These are phyloP conservation scores for Capreolus pygargus DNA, from an alignment of 2,113 vertebrate genomes.

Conservation along the genomic window DNA sequence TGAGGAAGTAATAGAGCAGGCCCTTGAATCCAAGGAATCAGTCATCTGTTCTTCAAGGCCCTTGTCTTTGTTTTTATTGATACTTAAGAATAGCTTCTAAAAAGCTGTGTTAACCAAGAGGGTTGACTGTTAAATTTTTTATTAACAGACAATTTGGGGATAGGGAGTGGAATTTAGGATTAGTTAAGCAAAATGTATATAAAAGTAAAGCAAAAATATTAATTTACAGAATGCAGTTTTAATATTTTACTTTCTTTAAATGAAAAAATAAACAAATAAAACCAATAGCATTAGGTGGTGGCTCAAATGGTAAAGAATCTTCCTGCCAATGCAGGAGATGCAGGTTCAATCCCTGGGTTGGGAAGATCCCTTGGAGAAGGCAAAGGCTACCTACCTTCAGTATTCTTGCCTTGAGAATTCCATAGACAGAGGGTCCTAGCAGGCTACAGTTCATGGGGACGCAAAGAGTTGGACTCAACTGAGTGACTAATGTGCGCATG, in stretches of 20 bases:
- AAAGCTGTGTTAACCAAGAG: background rate
- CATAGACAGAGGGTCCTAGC: background rate
- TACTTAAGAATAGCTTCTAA: background rate
- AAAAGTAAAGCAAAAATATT: background rate
- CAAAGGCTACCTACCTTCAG: background rate
- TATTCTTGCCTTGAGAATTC: background rate
- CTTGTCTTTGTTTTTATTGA: background rate
- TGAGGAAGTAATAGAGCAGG: background rate
- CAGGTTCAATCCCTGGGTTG: background rate
- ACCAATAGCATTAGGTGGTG: background rate
- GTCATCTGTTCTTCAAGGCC: background rate
- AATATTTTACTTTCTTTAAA: background rate
- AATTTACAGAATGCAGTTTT: background rate
- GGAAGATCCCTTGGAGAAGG: background rate
- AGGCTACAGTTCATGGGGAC: background rate
- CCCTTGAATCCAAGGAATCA: background rate
- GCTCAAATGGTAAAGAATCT: background rate
- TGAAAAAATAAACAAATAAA: background rate
- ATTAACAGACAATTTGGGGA: background rate
- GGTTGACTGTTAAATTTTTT: background rate
- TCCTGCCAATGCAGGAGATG: background rate
- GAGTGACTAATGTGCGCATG: accelerated
- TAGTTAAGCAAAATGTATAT: background rate
- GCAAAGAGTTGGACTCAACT: background rate
- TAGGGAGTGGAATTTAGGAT: background rate